phyloP scores from a whole-genome alignment of 2,113 vertebrate genomes.

The Anarhynchus alexandrinus region DNA sequence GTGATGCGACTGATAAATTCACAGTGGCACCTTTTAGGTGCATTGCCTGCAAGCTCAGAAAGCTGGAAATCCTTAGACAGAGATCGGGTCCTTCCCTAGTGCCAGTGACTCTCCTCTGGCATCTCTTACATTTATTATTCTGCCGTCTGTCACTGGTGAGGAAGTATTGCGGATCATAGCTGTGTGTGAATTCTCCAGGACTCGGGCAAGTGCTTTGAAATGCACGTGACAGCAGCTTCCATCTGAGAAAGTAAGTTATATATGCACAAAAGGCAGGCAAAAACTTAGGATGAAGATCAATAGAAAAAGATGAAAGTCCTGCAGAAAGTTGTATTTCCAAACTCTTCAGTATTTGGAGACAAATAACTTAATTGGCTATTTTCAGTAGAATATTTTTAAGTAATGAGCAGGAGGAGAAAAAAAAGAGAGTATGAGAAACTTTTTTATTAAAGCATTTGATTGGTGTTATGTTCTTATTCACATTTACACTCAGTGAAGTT shows the following conservation, averaged over 20 bases:
- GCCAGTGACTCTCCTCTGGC: background rate
- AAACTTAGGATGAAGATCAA: background rate
- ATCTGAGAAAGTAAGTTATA: background rate
- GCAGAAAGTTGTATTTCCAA: background rate
- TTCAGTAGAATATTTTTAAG: background rate
- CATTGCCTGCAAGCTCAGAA: background rate
- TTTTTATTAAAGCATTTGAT: background rate
- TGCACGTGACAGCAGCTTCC: background rate
- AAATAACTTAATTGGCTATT: background rate
- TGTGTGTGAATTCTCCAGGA: background rate
- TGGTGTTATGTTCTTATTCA: background rate
- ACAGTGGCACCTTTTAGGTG: slow-evolving; percentile 2
- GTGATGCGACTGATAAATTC: slow-evolving; percentile 7
- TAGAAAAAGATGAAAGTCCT: background rate
- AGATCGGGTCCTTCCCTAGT: background rate
- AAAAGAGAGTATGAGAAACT: background rate
- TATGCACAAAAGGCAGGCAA: background rate
- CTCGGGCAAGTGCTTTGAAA: background rate
- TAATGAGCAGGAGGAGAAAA: background rate
- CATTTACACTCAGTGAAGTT: background rate
- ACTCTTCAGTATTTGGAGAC: background rate
- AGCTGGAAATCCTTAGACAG: slow-evolving; percentile 7
- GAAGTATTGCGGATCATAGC: background rate
- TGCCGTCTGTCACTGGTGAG: background rate
- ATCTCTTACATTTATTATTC: background rate